These are phyloP conservation scores for Epinotia brunnichana DNA, from an alignment of 2,888 invertebrate species.

Conservation along the genomic window DNA sequence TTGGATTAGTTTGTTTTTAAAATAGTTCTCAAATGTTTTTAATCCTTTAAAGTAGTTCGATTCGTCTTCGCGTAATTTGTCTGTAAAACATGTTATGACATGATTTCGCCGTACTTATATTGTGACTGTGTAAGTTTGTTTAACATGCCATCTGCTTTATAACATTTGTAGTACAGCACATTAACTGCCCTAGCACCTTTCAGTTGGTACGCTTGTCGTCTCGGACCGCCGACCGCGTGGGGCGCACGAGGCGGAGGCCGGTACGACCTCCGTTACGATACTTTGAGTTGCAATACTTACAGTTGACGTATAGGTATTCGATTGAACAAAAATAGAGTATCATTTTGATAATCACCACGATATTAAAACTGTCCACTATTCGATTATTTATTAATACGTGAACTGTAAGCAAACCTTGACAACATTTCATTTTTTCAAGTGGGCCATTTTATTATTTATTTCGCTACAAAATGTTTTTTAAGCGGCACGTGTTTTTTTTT, in stretches of 20 bases:
- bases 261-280: not conserved
- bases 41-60: conserved; percentile 9
- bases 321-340: not conserved
- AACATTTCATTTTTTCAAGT: too few species aligned
- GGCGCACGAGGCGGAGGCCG: conserved; percentile 6
- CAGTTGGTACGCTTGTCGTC: conserved; percentile 20
- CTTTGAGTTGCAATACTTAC: conserved; percentile 6
- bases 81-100: conserved; percentile 16
- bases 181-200: conserved; percentile 14
- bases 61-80: not conserved
- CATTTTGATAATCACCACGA: not conserved
- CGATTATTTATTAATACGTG: not conserved
- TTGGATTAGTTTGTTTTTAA: conserved; percentile 60
- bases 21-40: conserved; percentile 31
- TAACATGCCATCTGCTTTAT: conserved; percentile 25
- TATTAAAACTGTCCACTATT: too few species aligned
- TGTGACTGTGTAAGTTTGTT: conserved; percentile 41
- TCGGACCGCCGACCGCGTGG: conserved; percentile 17
- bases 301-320: not conserved
- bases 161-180: conserved; percentile 18
- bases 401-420: too few species aligned
- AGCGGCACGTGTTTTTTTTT: too few species aligned
- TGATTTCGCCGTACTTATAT: conserved; percentile 32
- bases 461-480: too few species aligned
- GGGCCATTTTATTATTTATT: too few species aligned